These are phyloP conservation scores for Sebastes hubbsi DNA, from an alignment of 2,797 vertebrate species.

Conservation along the genomic window DNA sequence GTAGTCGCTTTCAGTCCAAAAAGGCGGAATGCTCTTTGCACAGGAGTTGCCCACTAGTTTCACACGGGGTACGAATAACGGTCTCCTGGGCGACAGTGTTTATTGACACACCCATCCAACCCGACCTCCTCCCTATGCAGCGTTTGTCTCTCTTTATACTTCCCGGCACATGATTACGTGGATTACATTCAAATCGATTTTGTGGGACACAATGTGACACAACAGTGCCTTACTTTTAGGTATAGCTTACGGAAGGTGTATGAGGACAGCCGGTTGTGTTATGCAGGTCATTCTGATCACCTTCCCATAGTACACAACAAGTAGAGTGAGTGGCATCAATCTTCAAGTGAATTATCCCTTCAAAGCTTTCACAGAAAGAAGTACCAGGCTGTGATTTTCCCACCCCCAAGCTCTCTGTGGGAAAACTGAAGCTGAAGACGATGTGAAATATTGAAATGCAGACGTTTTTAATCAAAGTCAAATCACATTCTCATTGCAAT, in stretches of 20 bases:
- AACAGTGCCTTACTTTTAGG: too few species aligned
- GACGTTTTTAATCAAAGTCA: conserved; percentile 59
- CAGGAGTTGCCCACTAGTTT: too few species aligned
- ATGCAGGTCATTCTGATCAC: not conserved
- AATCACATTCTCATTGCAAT: conserved; percentile 62
- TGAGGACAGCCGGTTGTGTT: not conserved
- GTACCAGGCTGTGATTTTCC: not conserved
- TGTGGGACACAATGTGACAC: too few species aligned
- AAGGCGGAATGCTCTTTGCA: rapidly evolving
- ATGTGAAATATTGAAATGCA: conserved; percentile 20
- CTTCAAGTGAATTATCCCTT: not conserved
- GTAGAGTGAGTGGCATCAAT: not conserved
- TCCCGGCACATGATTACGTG: too few species aligned
- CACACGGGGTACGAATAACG: too few species aligned
- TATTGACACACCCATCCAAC: too few species aligned
- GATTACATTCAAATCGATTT: too few species aligned
- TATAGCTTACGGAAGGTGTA: too few species aligned
- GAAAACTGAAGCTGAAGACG: not conserved
- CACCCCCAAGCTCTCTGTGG: not conserved
- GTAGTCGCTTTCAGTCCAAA: too few species aligned
- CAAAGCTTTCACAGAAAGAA: not conserved
- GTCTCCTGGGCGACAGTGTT: too few species aligned
- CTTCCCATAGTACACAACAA: not conserved
- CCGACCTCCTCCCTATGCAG: too few species aligned
- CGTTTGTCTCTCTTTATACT: too few species aligned